Percentiles rank a stretch among this genome's conserved stretches.
Conservation (phyloP, 2,888 invertebrate genomes). For the Isoperla grammatica region DNA sequence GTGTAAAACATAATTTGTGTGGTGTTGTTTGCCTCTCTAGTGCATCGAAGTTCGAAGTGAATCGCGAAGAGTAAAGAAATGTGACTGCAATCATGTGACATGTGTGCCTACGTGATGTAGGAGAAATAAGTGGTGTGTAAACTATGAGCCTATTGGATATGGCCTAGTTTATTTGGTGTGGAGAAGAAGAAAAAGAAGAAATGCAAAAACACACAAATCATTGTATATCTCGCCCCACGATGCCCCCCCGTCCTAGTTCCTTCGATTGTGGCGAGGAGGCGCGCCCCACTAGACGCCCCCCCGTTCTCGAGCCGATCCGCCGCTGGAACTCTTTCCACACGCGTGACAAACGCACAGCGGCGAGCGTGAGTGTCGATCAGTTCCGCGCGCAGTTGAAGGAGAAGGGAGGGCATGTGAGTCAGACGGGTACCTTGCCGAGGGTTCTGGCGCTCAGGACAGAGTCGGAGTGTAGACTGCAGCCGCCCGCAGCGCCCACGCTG, state of each 20-base stretch:
- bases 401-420: not conserved
- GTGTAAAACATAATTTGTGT: no score
- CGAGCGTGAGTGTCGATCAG: slow-evolving; percentile 17
- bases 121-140: no score
- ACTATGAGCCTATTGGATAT: no score
- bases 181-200: not conserved
- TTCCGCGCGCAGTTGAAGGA: slow-evolving; percentile 9
- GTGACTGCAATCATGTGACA: no score
- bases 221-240: not conserved
- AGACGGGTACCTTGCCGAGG: slow-evolving; percentile 15
- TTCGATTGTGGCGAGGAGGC: not conserved
- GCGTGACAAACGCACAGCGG: slow-evolving; percentile 25
- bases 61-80: no score
- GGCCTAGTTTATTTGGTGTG: no score
- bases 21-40: no score
- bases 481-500: slow-evolving; percentile 28
- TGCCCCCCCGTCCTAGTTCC: not conserved
- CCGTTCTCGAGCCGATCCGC: slow-evolving; percentile 42
- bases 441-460: slow-evolving; percentile 31
- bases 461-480: slow-evolving; percentile 34
- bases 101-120: no score
- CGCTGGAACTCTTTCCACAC: slow-evolving; percentile 48
- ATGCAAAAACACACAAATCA: slow-evolving; percentile 24
- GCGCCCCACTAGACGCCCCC: slow-evolving; percentile 15
- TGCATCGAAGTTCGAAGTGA: no score